Conservation (phyloP, 2,113 vertebrate genomes). For the Ibidorhyncha struthersii region DNA sequence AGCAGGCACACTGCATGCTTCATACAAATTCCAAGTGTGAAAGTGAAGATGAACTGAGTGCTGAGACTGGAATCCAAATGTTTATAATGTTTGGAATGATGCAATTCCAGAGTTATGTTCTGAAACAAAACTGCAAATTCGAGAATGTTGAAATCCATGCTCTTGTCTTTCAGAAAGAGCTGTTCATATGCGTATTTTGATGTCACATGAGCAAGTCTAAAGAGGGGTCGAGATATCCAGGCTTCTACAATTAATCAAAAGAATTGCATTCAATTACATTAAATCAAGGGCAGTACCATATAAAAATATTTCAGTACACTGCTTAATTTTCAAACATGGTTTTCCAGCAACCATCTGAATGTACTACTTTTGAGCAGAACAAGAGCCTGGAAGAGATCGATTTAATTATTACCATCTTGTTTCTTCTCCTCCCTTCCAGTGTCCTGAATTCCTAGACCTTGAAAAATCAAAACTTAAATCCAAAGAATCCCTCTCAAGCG, state of each 20-base stretch:
- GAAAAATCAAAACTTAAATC: constrained; percentile 86
- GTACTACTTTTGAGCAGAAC: constrained; percentile 16
- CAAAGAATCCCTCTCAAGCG: constrained; percentile 88
- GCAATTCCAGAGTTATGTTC: neutral
- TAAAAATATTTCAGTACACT: neutral
- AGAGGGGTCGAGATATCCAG: neutral
- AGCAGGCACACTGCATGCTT: neutral
- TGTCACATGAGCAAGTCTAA: neutral
- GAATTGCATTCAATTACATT: neutral
- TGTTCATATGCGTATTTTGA: neutral
- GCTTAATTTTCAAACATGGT: neutral
- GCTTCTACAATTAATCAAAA: constrained; percentile 3
- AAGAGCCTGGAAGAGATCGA: neutral
- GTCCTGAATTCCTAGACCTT: constrained; percentile 81
- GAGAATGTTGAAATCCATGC: neutral
- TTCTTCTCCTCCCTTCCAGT: constrained; percentile 75
- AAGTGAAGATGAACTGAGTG: neutral
- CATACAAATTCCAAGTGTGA: neutral
- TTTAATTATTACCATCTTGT: neutral
- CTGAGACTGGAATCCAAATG: neutral
- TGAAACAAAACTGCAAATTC: neutral
- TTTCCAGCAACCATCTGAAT: neutral
- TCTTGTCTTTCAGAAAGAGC: neutral
- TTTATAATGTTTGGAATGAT: neutral
- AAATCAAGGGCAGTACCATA: neutral